A percentile compares a stretch with the other conserved stretches of the same genome.
Evolutionary conservation across 1,140 invertebrate genomes (phyloP).

Genomic region (Tenebrio molitor): DNA sequence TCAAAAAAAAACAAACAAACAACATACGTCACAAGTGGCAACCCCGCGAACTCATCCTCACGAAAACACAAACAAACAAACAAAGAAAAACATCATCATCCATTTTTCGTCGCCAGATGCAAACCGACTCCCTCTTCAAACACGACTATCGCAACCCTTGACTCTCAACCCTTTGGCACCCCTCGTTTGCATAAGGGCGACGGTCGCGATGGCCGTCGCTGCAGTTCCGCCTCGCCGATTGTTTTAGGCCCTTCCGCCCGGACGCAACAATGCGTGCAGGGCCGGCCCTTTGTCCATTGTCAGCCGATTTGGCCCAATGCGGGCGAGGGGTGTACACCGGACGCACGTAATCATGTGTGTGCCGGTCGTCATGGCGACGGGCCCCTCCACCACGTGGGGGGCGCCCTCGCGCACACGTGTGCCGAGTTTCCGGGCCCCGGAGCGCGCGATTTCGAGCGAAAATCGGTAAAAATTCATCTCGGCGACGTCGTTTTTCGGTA

Average conservation of each 20-base stretch:
- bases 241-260: constrained; percentile 44
- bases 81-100: not conserved
- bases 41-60: not conserved
- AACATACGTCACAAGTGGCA: no score
- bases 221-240: constrained; percentile 45
- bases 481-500: no score
- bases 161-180: constrained; percentile 38
- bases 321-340: constrained; percentile 41
- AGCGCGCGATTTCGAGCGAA: not conserved
- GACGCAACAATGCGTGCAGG: constrained; percentile 39
- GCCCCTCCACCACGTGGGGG: constrained; percentile 34
- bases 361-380: constrained; percentile 31
- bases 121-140: constrained; percentile 17
- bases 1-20: no score
- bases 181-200: constrained; percentile 7
- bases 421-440: constrained; percentile 5
- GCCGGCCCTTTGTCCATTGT: constrained; percentile 43
- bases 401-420: constrained; percentile 24
- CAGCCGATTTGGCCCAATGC: constrained; percentile 18
- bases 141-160: constrained; percentile 41
- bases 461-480: no score
- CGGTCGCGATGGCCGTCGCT: constrained; percentile 30
- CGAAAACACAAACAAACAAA: not conserved
- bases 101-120: not conserved
- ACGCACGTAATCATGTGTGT: constrained; percentile 45